A percentile compares a stretch with the other conserved stretches of the same genome.
phyloP scores from a whole-genome alignment of 2,113 vertebrate genomes.

The Electrona antarctica region DNA sequence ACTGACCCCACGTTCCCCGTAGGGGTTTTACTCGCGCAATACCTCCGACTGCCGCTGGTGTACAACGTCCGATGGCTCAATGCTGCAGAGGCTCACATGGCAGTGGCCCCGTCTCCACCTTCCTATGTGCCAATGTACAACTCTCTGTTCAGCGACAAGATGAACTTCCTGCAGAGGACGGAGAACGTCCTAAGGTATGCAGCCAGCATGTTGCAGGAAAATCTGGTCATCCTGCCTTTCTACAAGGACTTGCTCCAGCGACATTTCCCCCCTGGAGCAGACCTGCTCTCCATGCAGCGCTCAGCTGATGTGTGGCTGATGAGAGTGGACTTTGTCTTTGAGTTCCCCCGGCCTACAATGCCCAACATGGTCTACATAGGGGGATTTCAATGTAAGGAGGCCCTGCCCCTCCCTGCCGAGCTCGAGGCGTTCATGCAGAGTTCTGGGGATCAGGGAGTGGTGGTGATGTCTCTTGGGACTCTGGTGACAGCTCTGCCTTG shows the following conservation, averaged over 20 bases:
- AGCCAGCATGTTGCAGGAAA: conserved; percentile 22
- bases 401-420: conserved; percentile 43
- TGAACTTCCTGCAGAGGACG: conserved; percentile 59
- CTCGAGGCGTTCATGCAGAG: conserved; percentile 77
- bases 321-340: conserved; percentile 61
- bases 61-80: conserved; percentile 64
- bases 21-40: conserved; percentile 61
- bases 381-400: conserved; percentile 59
- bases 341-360: conserved; percentile 54
- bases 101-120: conserved; percentile 51
- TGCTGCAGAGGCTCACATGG: conserved; percentile 58
- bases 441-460: conserved; percentile 76
- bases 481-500: conserved; percentile 65
- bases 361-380: conserved; percentile 64
- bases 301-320: conserved; percentile 63
- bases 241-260: conserved; percentile 49
- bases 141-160: conserved; percentile 50
- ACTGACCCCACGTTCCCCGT: conserved; percentile 61
- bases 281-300: conserved; percentile 52
- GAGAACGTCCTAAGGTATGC: conserved; percentile 46
- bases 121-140: conserved; percentile 64
- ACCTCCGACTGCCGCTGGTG: conserved; percentile 60
- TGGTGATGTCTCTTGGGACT: conserved; percentile 78
- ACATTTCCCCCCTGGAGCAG: conserved; percentile 54
- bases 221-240: conserved; percentile 42